A percentile compares a stretch with the other conserved stretches of the same genome.
phyloP scores from a whole-genome alignment of 2,888 invertebrate species.

The Nephrotoma appendiculata region DNA sequence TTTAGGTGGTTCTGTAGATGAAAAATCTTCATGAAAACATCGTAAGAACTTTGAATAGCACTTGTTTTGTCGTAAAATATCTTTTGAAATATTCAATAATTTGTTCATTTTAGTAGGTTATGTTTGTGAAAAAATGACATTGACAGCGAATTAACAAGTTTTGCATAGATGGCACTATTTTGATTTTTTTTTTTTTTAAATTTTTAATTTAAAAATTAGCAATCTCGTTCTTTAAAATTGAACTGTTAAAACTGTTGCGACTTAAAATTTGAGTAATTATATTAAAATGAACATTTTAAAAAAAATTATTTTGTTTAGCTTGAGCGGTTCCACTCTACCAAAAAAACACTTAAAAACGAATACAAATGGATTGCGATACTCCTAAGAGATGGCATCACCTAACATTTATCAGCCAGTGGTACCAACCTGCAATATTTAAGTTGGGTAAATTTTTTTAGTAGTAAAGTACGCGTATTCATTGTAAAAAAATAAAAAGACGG shows the following conservation, averaged over 20 bases:
- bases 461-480: background rate
- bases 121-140: background rate
- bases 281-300: too few species aligned
- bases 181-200: too few species aligned
- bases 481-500: background rate
- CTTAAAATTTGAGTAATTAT: too few species aligned
- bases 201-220: too few species aligned
- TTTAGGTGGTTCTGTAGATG: background rate
- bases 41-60: background rate
- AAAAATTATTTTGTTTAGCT: too few species aligned
- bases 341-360: too few species aligned
- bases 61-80: background rate
- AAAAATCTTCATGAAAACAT: conserved; percentile 8
- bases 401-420: background rate
- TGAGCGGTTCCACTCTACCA: too few species aligned
- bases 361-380: background rate
- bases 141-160: too few species aligned
- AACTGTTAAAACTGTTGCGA: too few species aligned
- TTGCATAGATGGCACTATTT: too few species aligned
- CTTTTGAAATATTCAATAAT: background rate
- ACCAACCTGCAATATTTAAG: background rate
- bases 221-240: too few species aligned
- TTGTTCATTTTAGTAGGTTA: background rate
- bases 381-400: background rate
- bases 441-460: background rate